Evolutionary conservation across 2,113 vertebrate genomes (phyloP).

Genomic region (Ciconia boyciana): DNA sequence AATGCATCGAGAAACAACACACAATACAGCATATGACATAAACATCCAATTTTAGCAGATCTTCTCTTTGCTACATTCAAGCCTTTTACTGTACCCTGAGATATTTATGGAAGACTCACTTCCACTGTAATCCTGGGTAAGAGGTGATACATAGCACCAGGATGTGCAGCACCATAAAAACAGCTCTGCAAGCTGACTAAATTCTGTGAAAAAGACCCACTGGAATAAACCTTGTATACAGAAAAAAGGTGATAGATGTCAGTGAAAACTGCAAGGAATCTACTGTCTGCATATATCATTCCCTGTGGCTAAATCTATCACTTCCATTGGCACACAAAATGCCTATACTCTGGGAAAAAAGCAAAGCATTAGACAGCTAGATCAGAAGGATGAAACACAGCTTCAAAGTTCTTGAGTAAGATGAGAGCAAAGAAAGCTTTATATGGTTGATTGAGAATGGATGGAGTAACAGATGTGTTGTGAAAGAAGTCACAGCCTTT

Average conservation of each 20-base stretch:
- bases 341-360: not conserved
- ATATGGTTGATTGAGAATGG: not conserved
- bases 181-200: slow-evolving; percentile 8
- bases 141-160: not conserved
- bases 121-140: not conserved
- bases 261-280: slow-evolving; percentile 14
- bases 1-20: not conserved
- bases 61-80: not conserved
- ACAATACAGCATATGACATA: not conserved
- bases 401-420: not conserved
- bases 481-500: not conserved
- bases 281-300: slow-evolving; percentile 18
- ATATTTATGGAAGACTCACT: slow-evolving; percentile 21
- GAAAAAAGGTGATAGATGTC: slow-evolving; percentile 35
- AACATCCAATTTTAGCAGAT: not conserved
- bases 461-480: not conserved
- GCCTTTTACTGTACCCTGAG: not conserved
- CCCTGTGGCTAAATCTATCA: slow-evolving; percentile 39
- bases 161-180: not conserved
- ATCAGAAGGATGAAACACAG: not conserved
- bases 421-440: not conserved
- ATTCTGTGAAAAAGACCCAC: slow-evolving; percentile 10
- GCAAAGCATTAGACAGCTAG: not conserved
- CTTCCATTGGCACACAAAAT: slow-evolving; percentile 27
- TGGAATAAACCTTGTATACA: not conserved